Base-by-base conservation (phyloP, 2,888 invertebrate species). In the Saturnia pavonia region DNA sequence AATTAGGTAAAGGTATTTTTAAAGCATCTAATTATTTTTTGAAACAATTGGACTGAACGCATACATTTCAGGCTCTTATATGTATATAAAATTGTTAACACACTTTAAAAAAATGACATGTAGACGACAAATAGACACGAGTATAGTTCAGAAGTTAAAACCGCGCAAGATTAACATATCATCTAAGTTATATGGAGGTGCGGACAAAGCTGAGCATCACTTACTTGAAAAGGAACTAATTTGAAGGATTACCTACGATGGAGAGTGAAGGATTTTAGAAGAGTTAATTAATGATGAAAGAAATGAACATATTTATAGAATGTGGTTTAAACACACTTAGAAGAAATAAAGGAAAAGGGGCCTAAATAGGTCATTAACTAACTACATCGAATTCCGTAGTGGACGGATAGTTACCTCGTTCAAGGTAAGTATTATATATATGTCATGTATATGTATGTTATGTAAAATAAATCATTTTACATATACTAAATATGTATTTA, bases 341-440 rank as follows among this genome's bases (percentile, higher is more conserved):
- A 72, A 70, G 54, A 69, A 71, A 71, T 69, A 74, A 51, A 72
- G 75, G 70, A 73, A 75, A 75, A 78, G 80, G 83, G 78, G 65
- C 77, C 86, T 90, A 89, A 81, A 78, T 80, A 85, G 86, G 87
- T 87, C 86, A 87, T 90, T 89, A 90, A 82, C 80, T 85, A 87
- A 78, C 87, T 89, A 89, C 82, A 80, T 79, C 82, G 84, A 87
- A 85, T 81, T 89, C 91, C 91, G 90, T 80, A 79, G 78, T 91
- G 92, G 92, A 92, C 92, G 92, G 92, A 92, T 88, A 82, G 87
- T 86, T 82, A 82, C 68, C 65, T 60, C 22, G 51, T 40, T 67
- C 51, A 19, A 48, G 65, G 70, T 67, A 67, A 54, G 45, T 45
- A 27, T 72, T 70, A 75, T 73, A 72, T 67, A 54, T 48, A 48